Percentiles rank a stretch among this genome's conserved stretches.
Evolutionary conservation across 37 sponge, comb jelly and placozoan genomes (phyloP).

Genomic region (Halichondria panicea): DNA sequence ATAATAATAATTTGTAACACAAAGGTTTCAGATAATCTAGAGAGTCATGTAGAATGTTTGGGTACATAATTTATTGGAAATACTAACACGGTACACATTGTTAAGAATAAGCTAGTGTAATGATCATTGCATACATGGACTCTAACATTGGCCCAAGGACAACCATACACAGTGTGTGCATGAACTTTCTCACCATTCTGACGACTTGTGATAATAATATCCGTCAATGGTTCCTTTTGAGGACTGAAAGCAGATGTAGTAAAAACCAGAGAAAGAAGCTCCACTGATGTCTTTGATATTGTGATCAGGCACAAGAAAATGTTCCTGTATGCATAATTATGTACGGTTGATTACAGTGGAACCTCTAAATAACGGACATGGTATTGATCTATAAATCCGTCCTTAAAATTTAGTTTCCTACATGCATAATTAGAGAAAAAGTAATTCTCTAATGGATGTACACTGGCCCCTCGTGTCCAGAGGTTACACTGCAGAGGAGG

Average conservation of each 20-base stretch:
- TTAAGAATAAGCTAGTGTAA: background rate
- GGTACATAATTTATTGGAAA: background rate
- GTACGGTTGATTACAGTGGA: background rate
- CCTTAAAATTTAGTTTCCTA: too few species aligned
- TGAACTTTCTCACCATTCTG: constrained; percentile 77
- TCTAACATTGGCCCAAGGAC: background rate
- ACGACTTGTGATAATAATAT: constrained; percentile 87
- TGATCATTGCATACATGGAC: background rate
- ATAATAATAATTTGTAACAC: background rate
- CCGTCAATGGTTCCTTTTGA: constrained; percentile 84
- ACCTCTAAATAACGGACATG: background rate
- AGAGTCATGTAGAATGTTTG: background rate
- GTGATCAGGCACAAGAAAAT: constrained; percentile 93
- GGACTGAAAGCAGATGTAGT: constrained; percentile 91
- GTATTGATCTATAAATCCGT: too few species aligned
- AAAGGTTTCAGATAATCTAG: too few species aligned
- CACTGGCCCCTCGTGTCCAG: too few species aligned
- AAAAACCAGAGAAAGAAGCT: constrained; percentile 96
- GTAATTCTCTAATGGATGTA: too few species aligned
- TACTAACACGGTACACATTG: too few species aligned
- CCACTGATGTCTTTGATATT: constrained; percentile 86
- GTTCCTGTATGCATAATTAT: constrained; percentile 64
- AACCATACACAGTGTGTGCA: background rate
- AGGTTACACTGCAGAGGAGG: too few species aligned
- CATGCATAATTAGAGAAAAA: too few species aligned